phyloP scores from a whole-genome alignment of 2,888 invertebrate species.

The Junonia oenone region DNA sequence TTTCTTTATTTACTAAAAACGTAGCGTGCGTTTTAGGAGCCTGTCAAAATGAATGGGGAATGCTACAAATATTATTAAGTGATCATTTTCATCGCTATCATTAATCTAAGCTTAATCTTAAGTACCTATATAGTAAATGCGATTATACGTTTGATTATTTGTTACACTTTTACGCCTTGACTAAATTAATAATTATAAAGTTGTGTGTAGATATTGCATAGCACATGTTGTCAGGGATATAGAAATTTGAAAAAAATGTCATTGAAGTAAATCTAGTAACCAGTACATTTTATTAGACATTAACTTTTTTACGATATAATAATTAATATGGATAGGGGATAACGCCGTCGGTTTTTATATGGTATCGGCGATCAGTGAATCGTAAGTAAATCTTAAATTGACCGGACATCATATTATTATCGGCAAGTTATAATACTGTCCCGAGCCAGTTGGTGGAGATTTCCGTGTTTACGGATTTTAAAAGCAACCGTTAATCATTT shows the following conservation, averaged over 20 bases:
- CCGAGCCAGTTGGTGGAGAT: slow-evolving; percentile 27
- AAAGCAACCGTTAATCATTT: neutral
- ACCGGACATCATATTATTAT: slow-evolving; percentile 48
- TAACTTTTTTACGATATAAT: neutral
- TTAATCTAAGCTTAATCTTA: neutral
- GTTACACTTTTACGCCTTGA: no score
- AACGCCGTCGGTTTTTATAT: neutral
- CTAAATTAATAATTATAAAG: no score
- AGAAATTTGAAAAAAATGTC: no score
- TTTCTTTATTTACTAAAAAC: neutral
- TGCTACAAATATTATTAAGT: neutral
- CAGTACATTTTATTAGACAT: no score
- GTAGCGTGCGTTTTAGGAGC: neutral
- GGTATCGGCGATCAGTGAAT: slow-evolving; percentile 32
- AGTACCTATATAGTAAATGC: no score
- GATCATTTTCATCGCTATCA: neutral
- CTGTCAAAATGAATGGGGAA: neutral
- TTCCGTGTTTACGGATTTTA: slow-evolving; percentile 13
- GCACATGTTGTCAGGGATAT: no score
- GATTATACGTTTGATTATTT: neutral
- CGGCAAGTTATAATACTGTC: slow-evolving; percentile 45
- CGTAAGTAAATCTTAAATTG: slow-evolving; percentile 51
- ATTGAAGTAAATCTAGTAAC: no score
- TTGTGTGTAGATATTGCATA: no score
- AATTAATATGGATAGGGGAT: neutral